Evolutionary conservation across 2,888 invertebrate species (phyloP), one percentile per base, ranked within the genome.

Genomic region (Lithophane leautieri): DNA sequence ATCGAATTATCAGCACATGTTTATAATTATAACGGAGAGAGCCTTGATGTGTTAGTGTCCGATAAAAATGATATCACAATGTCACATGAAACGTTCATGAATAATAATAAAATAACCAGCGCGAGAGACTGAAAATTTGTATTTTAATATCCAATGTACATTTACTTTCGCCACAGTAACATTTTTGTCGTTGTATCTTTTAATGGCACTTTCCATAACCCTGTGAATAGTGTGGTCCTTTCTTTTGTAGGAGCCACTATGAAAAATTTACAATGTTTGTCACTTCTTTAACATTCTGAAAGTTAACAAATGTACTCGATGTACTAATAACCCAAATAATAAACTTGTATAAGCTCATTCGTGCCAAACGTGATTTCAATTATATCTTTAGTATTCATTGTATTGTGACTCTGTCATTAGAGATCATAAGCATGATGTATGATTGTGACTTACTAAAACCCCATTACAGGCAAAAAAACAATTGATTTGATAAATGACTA

Each of bases 401-500:
- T 81, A 58, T 62, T 79, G 52, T 75, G 62, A 40, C 56, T 42
- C 42, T 62, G 74, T 60, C 81, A 84, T 81, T 84, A 73, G 8
- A 67, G 58, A 74, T 62, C 73, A 73, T 83, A 72, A 75, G 16
- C 66, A 62, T 86, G 86, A 85, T 83, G 28, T 70, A 85, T 74
- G 70, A 52, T 63, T 76, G 63, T 82, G 67, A 63, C 80, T 70
- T 66, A 81, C 69, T 60, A 47, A 67, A 85, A 70, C 44, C 60
- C 70, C 72, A 83, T 70, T 82, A 82, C 34, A 73, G 14, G 19
- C 54, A 44, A 69, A 52, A 52, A 65, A 81, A 85, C 85, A 71
- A 83, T 82, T 61, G 74, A 60, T 72, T 73, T 85, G 73, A 85
- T 79, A 78, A 74, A 83, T 85, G 69, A 85, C 69, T 79, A 40